Conservation (phyloP, 2,888 invertebrate species). For the Steromphala cineraria region DNA sequence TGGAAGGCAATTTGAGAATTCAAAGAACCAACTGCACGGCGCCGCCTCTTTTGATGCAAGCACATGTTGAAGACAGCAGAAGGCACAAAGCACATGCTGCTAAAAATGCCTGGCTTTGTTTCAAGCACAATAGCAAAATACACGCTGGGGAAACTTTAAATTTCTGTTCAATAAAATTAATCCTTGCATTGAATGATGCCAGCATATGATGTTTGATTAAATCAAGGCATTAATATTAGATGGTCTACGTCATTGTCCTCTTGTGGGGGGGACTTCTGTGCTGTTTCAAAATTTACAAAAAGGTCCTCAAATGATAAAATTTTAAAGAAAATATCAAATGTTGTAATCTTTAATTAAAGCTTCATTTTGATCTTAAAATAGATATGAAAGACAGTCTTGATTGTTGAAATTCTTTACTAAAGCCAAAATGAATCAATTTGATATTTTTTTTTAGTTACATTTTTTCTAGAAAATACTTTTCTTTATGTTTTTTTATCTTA, state of each 20-base stretch:
- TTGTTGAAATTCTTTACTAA: no score
- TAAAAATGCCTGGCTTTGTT: conserved; percentile 7
- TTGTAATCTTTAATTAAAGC: no score
- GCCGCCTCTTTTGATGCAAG: neutral
- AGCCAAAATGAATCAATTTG: no score
- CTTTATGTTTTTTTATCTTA: no score
- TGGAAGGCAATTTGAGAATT: neutral
- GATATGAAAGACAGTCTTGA: no score
- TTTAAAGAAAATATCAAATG: no score
- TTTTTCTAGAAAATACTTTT: no score
- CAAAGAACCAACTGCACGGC: neutral
- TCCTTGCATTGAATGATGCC: neutral
- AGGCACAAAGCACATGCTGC: neutral
- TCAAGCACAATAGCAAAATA: neutral
- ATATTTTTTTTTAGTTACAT: no score
- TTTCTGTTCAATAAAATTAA: neutral
- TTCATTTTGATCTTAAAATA: no score
- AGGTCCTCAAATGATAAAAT: no score
- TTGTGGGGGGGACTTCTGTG: no score
- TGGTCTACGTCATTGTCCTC: neutral
- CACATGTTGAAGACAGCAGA: neutral
- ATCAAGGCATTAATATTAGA: conserved; percentile 3
- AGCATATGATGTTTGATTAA: conserved; percentile 11
- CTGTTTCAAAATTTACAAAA: no score
- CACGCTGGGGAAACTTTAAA: neutral